Percentiles rank a stretch among this genome's conserved stretches.
phyloP scores from a whole-genome alignment of 2,888 invertebrate species.

The Chloroclysta siterata region DNA sequence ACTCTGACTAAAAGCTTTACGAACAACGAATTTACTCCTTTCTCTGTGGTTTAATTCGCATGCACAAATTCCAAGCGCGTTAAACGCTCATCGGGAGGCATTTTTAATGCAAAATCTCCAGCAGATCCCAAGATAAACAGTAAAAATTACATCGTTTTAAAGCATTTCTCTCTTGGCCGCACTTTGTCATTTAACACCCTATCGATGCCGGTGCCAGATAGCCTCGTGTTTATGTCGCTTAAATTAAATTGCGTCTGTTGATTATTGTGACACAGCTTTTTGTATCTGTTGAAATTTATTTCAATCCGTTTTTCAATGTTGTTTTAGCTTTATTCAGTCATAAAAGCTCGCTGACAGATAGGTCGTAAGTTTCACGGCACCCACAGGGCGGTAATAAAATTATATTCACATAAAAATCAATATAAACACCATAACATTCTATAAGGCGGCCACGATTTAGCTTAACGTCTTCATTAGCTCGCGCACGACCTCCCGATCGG shows the following conservation, averaged over 20 bases:
- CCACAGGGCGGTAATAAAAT: conserved; percentile 66
- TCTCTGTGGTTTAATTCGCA: conserved; percentile 14
- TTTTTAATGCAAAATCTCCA: conserved; percentile 68
- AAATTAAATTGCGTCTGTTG: conserved; percentile 80
- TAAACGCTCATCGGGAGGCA: conserved; percentile 64
- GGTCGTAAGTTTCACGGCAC: conserved; percentile 44
- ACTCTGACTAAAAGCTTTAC: too few relatives aligned
- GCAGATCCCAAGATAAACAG: conserved; percentile 71
- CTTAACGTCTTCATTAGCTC: conserved; percentile 81
- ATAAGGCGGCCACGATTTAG: conserved; percentile 69
- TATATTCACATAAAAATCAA: conserved; percentile 79
- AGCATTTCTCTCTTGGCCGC: conserved; percentile 73
- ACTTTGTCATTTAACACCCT: conserved; percentile 82
- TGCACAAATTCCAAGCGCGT: conserved; percentile 47
- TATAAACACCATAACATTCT: conserved; percentile 73
- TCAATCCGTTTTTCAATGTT: conserved; percentile 53
- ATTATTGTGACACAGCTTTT: conserved; percentile 78
- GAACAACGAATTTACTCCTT: background rate
- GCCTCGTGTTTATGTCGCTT: conserved; percentile 79
- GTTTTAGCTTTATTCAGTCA: conserved; percentile 23
- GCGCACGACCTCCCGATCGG: conserved; percentile 74
- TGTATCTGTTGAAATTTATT: conserved; percentile 71
- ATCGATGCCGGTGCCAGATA: conserved; percentile 80
- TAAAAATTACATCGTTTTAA: conserved; percentile 76
- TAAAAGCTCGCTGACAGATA: conserved; percentile 25